These are phyloP conservation scores for Leptura quadrifasciata DNA, from an alignment of 2,888 invertebrate species.

Conservation along the genomic window DNA sequence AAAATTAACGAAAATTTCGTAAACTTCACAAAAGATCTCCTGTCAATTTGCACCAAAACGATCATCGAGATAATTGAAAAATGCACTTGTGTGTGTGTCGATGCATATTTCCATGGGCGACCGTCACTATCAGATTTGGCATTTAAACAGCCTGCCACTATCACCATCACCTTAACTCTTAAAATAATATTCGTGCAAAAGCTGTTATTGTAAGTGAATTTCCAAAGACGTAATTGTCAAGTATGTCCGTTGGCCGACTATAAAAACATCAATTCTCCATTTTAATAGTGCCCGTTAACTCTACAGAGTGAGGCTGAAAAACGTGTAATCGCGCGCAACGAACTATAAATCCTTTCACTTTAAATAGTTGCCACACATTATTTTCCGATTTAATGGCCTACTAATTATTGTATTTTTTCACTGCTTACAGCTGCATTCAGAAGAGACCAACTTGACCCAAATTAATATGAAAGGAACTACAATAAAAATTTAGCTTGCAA, in stretches of 20 bases:
- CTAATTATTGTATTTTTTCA: slow-evolving; percentile 26
- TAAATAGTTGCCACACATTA: slow-evolving; percentile 26
- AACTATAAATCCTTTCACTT: slow-evolving; percentile 31
- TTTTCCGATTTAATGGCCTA: slow-evolving; percentile 25
- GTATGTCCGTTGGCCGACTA: slow-evolving; percentile 22
- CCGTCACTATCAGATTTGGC: slow-evolving; percentile 18
- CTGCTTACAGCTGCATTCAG: not conserved
- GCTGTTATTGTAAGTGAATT: slow-evolving; percentile 37
- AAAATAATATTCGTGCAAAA: slow-evolving; percentile 31
- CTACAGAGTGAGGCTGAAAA: slow-evolving; percentile 35
- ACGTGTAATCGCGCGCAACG: not conserved
- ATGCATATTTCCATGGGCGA: not conserved
- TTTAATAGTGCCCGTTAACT: slow-evolving; percentile 40
- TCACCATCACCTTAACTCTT: slow-evolving; percentile 14
- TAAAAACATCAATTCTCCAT: slow-evolving; percentile 39
- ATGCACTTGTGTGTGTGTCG: too few species aligned
- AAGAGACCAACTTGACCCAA: slow-evolving; percentile 4
- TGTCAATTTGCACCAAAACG: too few species aligned
- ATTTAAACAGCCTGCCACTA: slow-evolving; percentile 28
- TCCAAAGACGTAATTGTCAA: slow-evolving; percentile 39
- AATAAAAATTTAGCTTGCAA: not conserved
- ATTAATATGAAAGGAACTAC: slow-evolving; percentile 22
- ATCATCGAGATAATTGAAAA: too few species aligned
- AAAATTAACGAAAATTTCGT: too few species aligned
- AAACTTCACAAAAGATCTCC: too few species aligned